Conservation (phyloP, 2,113 vertebrate species). For the Ovis canadensis region DNA sequence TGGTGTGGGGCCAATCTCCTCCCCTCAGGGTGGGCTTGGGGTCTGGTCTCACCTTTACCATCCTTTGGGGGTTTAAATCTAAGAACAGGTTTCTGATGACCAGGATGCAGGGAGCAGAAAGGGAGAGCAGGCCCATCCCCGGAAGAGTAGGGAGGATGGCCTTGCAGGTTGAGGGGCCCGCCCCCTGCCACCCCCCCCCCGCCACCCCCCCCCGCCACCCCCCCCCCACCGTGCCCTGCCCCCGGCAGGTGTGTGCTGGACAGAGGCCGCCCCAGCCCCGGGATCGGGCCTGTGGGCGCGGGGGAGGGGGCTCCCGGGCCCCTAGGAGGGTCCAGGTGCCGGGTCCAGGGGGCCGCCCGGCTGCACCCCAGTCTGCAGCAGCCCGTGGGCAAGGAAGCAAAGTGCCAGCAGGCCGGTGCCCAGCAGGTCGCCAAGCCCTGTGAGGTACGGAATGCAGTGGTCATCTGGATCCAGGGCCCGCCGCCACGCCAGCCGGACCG, state of each 20-base stretch:
- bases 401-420: constrained; percentile 92
- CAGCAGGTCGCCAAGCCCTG: constrained; percentile 93
- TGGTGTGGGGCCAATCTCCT: not conserved
- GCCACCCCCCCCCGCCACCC: rapidly evolving
- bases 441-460: constrained; percentile 98
- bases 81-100: not conserved
- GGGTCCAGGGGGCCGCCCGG: not conserved
- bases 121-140: too few species aligned
- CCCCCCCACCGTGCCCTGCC: not conserved
- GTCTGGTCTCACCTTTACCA: not conserved
- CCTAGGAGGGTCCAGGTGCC: not conserved
- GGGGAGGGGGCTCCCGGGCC: not conserved
- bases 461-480: constrained; percentile 92
- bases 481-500: constrained; percentile 91
- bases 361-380: not conserved
- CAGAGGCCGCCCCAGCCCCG: not conserved
- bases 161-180: not conserved
- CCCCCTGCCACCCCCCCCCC: too few species aligned
- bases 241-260: rapidly evolving
- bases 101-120: not conserved
- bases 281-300: rapidly evolving
- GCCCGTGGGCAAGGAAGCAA: constrained; percentile 84
- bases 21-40: not conserved
- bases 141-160: not conserved
- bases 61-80: not conserved